Conservation (phyloP, 2,113 vertebrate genomes). For the Micronycteris hirsuta region DNA sequence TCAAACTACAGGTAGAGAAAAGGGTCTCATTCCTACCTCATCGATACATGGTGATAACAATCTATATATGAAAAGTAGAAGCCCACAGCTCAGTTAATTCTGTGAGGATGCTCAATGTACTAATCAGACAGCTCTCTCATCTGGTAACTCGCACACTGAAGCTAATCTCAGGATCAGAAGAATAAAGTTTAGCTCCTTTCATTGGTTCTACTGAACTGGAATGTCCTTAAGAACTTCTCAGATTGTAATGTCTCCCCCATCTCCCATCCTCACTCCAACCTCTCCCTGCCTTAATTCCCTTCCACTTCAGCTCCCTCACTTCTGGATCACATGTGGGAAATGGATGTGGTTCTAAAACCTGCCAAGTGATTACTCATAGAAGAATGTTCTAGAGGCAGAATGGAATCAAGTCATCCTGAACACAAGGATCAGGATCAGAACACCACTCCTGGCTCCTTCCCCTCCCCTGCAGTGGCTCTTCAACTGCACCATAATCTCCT, state of each 20-base stretch:
- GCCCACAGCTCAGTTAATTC: background rate
- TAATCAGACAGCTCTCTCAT: background rate
- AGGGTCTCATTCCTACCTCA: background rate
- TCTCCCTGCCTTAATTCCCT: background rate
- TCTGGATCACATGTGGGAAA: background rate
- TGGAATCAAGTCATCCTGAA: background rate
- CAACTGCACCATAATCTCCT: background rate
- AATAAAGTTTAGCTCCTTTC: background rate
- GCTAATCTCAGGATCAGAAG: background rate
- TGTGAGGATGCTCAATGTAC: background rate
- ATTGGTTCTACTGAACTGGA: background rate
- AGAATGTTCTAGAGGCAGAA: background rate
- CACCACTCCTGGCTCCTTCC: background rate
- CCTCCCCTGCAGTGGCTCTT: background rate
- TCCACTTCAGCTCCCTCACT: background rate
- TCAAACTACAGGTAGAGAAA: background rate
- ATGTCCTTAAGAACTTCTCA: background rate
- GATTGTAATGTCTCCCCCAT: background rate
- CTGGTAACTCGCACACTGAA: background rate
- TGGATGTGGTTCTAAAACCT: background rate
- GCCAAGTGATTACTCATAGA: background rate
- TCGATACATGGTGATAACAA: background rate
- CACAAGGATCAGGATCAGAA: too few relatives aligned
- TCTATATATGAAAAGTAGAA: background rate
- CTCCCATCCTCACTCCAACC: rapidly evolving